Conservation (phyloP, 2,888 invertebrate genomes). For the Pyrocoelia pectoralis region DNA sequence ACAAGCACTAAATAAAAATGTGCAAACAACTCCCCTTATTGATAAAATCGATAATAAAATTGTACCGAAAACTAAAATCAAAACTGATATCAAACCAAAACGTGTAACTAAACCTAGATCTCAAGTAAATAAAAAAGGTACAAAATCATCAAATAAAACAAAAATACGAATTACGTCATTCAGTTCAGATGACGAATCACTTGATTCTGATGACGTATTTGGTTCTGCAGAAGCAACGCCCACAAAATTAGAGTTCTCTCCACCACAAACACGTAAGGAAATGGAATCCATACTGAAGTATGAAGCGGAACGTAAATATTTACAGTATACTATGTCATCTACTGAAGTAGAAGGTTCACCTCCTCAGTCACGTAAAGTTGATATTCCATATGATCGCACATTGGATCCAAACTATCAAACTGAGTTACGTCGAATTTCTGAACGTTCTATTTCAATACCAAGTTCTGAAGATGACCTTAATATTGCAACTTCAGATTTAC, state of each 20-base stretch:
- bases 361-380: slow-evolving; percentile 75
- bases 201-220: slow-evolving; percentile 80
- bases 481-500: slow-evolving; percentile 64
- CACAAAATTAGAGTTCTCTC: slow-evolving; percentile 75
- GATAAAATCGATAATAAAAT: slow-evolving; percentile 59
- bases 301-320: slow-evolving; percentile 74
- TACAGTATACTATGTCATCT: slow-evolving; percentile 71
- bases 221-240: slow-evolving; percentile 80
- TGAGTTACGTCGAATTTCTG: slow-evolving; percentile 75
- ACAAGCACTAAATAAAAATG: slow-evolving; percentile 41
- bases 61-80: slow-evolving; percentile 52
- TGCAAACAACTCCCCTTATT: slow-evolving; percentile 52
- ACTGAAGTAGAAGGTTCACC: slow-evolving; percentile 82
- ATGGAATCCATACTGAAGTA: slow-evolving; percentile 77
- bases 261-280: slow-evolving; percentile 78
- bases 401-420: slow-evolving; percentile 70
- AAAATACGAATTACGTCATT: slow-evolving; percentile 80
- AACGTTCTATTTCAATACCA: slow-evolving; percentile 77
- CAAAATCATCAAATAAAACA: slow-evolving; percentile 68
- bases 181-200: slow-evolving; percentile 78
- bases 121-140: slow-evolving; percentile 66
- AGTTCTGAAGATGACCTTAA: slow-evolving; percentile 79
- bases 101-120: slow-evolving; percentile 67
- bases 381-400: slow-evolving; percentile 66
- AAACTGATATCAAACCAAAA: slow-evolving; percentile 70